Percentiles rank a stretch among this genome's conserved stretches.
These are phyloP conservation scores for Phalanger gymnotis DNA, from an alignment of 2,797 vertebrate species.

Conservation along the genomic window DNA sequence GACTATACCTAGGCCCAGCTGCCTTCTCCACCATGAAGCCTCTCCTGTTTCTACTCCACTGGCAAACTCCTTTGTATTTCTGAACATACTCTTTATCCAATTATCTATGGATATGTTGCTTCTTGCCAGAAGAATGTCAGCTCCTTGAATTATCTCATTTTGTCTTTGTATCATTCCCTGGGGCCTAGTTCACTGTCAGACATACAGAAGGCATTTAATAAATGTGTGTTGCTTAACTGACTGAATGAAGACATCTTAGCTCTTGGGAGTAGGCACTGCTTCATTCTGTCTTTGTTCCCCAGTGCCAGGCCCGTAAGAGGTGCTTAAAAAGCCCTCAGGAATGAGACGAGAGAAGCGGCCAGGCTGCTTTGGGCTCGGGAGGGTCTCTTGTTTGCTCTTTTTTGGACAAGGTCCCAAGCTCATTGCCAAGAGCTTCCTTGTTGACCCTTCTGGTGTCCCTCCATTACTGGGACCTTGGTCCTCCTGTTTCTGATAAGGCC, in stretches of 20 bases:
- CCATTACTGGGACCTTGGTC: neutral
- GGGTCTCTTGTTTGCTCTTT: neutral
- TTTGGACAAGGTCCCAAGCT: neutral
- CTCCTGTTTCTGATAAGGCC: neutral
- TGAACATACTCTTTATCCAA: neutral
- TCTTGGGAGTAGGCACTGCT: neutral
- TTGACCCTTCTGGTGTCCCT: rapidly evolving
- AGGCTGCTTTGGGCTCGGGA: neutral
- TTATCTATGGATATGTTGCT: neutral
- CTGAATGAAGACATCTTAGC: neutral
- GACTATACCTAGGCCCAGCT: neutral
- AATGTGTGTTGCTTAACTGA: neutral
- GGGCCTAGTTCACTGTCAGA: neutral
- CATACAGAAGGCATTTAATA: neutral
- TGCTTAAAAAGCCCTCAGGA: neutral
- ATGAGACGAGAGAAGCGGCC: neutral
- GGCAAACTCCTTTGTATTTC: neutral
- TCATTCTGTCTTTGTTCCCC: neutral
- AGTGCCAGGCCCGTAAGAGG: neutral
- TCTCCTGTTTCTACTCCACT: neutral
- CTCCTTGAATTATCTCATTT: neutral
- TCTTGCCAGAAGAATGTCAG: neutral
- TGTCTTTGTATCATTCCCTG: neutral
- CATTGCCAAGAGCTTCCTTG: rapidly evolving
- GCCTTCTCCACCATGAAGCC: neutral